phyloP scores from a whole-genome alignment of 2,888 invertebrate species.

The Acronicta psi region DNA sequence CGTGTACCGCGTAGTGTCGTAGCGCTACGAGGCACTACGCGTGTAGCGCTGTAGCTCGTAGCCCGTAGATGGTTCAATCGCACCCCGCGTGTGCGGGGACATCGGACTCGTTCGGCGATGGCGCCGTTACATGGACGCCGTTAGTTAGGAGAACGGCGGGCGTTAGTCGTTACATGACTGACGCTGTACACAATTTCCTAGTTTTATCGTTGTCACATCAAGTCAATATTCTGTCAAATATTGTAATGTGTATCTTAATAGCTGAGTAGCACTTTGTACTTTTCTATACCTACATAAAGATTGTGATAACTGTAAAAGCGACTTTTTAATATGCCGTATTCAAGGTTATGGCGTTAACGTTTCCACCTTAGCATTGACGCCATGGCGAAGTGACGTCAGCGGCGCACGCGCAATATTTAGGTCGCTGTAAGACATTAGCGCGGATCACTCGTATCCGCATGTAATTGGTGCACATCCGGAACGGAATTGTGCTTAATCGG shows the following conservation, averaged over 20 bases:
- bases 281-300: too few species aligned
- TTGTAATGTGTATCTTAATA: too few species aligned
- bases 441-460: slow-evolving; percentile 73
- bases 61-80: slow-evolving; percentile 50
- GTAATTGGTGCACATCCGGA: slow-evolving; percentile 75
- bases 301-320: too few species aligned
- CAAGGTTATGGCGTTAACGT: too few species aligned
- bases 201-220: not conserved
- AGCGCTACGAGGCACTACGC: slow-evolving; percentile 48
- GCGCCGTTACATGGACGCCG: slow-evolving; percentile 41
- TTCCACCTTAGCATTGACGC: not conserved
- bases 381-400: slow-evolving; percentile 20
- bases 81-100: slow-evolving; percentile 28
- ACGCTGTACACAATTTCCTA: slow-evolving; percentile 34
- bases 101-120: slow-evolving; percentile 38
- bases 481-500: slow-evolving; percentile 72
- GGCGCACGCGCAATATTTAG: slow-evolving; percentile 18
- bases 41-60: slow-evolving; percentile 48
- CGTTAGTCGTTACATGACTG: slow-evolving; percentile 37
- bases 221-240: too few species aligned
- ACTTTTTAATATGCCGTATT: too few species aligned
- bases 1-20: slow-evolving; percentile 30
- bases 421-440: slow-evolving; percentile 42
- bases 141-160: slow-evolving; percentile 4
- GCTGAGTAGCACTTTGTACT: too few species aligned